Conservation (phyloP, 2,113 vertebrate genomes). For the Rhinichthys klamathensis region DNA sequence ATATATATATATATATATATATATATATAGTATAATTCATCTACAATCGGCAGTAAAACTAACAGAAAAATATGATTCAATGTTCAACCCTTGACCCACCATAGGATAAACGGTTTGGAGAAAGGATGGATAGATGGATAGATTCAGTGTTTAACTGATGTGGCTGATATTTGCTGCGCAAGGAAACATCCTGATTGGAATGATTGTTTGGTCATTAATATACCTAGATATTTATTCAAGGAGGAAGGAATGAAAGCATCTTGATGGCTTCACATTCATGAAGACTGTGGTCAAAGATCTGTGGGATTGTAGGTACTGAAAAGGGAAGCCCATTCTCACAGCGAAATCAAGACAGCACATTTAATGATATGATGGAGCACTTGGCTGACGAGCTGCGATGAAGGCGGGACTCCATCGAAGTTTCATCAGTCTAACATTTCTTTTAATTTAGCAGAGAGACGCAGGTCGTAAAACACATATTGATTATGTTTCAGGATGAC, state of each 20-base stretch:
- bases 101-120: too few relatives aligned
- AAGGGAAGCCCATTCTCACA: not conserved
- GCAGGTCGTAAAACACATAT: slow-evolving; percentile 54
- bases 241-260: not conserved
- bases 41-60: not conserved
- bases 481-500: slow-evolving; percentile 58
- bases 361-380: slow-evolving; percentile 17
- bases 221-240: not conserved
- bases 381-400: slow-evolving; percentile 17
- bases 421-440: slow-evolving; percentile 46
- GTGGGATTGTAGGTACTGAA: not conserved
- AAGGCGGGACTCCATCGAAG: slow-evolving; percentile 29
- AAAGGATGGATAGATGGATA: not conserved
- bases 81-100: not conserved
- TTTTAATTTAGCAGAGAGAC: slow-evolving; percentile 53
- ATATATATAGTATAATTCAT: too few relatives aligned
- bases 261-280: not conserved
- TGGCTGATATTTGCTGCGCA: not conserved
- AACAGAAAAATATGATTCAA: not conserved
- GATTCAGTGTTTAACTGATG: not conserved
- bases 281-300: not conserved
- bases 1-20: too few relatives aligned
- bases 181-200: not conserved
- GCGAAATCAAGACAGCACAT: not conserved
- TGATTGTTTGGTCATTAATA: not conserved